These are phyloP conservation scores for Pachyrhynchus sulphureomaculatus DNA, from an alignment of 1,140 invertebrate genomes.

Conservation along the genomic window DNA sequence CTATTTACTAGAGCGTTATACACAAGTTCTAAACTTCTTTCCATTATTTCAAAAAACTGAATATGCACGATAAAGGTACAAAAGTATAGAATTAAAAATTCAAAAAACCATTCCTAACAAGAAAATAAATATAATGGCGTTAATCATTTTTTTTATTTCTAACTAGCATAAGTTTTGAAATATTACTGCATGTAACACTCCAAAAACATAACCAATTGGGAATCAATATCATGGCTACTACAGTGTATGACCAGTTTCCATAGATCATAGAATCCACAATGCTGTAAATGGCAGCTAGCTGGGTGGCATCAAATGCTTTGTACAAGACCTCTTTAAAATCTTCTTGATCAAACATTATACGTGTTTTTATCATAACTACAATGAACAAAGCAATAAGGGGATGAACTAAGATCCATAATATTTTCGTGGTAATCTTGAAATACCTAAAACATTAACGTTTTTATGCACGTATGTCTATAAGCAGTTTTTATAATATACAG, in stretches of 20 bases:
- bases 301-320: conserved; percentile 63
- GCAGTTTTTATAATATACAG: too few species aligned
- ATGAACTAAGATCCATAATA: conserved; percentile 67
- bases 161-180: neutral
- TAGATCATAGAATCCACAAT: conserved; percentile 79
- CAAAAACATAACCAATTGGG: conserved; percentile 64
- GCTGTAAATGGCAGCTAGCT: conserved; percentile 76
- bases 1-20: too few species aligned
- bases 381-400: conserved; percentile 65
- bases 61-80: too few species aligned
- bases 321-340: conserved; percentile 52
- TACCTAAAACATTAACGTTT: conserved; percentile 51
- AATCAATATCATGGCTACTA: conserved; percentile 55
- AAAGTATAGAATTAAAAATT: too few species aligned
- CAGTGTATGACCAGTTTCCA: conserved; percentile 66
- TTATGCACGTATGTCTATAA: too few species aligned
- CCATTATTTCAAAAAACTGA: too few species aligned
- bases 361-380: conserved; percentile 62
- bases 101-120: too few species aligned
- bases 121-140: too few species aligned
- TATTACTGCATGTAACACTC: conserved; percentile 39
- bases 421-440: conserved; percentile 50
- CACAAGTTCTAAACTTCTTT: too few species aligned
- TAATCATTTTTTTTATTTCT: conserved; percentile 11
- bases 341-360: conserved; percentile 64